These are phyloP conservation scores for Poecile atricapillus DNA, from an alignment of 2,113 vertebrate species.

Conservation along the genomic window DNA sequence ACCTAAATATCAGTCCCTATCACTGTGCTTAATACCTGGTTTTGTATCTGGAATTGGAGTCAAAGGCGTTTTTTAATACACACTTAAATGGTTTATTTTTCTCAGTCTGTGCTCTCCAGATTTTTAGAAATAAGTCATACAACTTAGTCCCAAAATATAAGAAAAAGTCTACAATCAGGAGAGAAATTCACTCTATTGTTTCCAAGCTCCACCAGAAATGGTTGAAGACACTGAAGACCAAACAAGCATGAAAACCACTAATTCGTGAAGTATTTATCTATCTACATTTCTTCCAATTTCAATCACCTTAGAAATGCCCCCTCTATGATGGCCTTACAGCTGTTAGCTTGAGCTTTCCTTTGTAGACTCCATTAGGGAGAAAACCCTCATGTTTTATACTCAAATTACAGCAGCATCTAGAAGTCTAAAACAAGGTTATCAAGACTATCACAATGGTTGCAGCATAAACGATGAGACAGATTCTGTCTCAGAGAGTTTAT, in stretches of 20 bases:
- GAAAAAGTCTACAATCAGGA: neutral
- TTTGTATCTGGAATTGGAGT: neutral
- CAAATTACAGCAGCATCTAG: neutral
- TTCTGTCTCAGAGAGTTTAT: neutral
- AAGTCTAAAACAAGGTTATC: neutral
- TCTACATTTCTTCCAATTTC: neutral
- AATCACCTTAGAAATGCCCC: neutral
- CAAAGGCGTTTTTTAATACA: neutral
- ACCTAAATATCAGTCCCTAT: neutral
- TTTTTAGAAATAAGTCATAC: neutral
- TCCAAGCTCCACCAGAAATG: neutral
- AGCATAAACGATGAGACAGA: neutral
- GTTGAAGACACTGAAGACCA: neutral
- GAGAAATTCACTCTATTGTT: neutral
- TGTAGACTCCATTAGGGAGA: neutral
- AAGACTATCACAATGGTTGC: neutral
- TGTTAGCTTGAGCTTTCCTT: neutral
- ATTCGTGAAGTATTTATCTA: neutral
- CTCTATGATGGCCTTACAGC: neutral
- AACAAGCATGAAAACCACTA: neutral
- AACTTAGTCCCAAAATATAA: neutral
- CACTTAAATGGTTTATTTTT: neutral
- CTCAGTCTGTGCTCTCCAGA: neutral
- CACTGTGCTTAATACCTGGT: neutral
- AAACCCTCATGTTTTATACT: neutral